Conservation (phyloP, 2,113 vertebrate genomes). For the Ictalurus furcatus region DNA sequence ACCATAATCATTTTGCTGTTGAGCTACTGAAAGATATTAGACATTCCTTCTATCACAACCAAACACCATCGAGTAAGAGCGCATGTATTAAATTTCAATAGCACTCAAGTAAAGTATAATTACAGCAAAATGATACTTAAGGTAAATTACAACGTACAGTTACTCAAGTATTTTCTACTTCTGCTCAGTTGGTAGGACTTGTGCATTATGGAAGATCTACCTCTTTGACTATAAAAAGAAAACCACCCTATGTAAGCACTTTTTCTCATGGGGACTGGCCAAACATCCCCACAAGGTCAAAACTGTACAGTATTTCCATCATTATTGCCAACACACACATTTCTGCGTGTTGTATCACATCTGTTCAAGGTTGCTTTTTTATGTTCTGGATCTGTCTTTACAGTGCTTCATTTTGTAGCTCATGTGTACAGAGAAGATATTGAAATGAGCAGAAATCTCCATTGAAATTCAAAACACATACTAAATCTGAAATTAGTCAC, state of each 20-base stretch:
- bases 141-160: neutral
- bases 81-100: neutral
- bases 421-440: conserved; percentile 23
- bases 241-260: too few relatives aligned
- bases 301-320: neutral
- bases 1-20: neutral
- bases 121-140: neutral
- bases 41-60: neutral
- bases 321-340: neutral
- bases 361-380: neutral
- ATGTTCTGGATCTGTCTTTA: neutral
- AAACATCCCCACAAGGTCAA: neutral
- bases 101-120: neutral
- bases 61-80: neutral
- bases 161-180: neutral
- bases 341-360: too few relatives aligned
- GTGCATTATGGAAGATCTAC: neutral
- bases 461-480: conserved; percentile 49
- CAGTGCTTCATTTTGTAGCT: neutral
- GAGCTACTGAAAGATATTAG: neutral
- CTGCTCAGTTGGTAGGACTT: neutral
- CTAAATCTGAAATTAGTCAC: conserved; percentile 51
- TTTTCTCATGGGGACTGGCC: neutral
- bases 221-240: too few relatives aligned
- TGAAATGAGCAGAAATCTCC: neutral